Evolutionary conservation across 2,888 invertebrate species (phyloP).

Genomic region (Patella pellucida): DNA sequence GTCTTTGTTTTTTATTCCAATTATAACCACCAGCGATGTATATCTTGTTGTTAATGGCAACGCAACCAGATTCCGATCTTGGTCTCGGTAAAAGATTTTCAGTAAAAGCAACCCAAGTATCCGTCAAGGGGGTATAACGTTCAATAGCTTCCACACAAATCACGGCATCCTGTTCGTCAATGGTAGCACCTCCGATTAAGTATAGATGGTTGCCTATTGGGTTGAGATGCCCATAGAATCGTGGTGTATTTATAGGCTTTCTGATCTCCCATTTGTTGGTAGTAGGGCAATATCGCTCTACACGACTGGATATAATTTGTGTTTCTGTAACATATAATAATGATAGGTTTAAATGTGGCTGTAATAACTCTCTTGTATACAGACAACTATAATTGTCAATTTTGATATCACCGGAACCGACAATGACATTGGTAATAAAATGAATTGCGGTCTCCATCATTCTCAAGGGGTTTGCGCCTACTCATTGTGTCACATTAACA

Average conservation of each 20-base stretch:
- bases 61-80: constrained; percentile 50
- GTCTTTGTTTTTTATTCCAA: constrained; percentile 46
- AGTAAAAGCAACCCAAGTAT: constrained; percentile 47
- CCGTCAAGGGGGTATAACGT: constrained; percentile 38
- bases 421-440: no score
- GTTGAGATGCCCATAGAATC: constrained; percentile 49
- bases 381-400: background rate
- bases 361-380: background rate
- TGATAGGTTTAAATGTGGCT: no score
- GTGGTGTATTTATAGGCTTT: constrained; percentile 42
- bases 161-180: constrained; percentile 41
- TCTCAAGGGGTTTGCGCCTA: no score
- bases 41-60: constrained; percentile 40
- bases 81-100: constrained; percentile 42
- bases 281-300: constrained; percentile 52
- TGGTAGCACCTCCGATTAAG: constrained; percentile 53
- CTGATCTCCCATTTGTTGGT: constrained; percentile 52
- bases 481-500: no score
- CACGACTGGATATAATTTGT: constrained; percentile 45
- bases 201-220: constrained; percentile 40
- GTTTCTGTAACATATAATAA: constrained; percentile 36
- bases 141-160: constrained; percentile 45
- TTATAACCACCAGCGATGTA: constrained; percentile 56
- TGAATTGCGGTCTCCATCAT: no score
- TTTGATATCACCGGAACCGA: no score